Base-by-base conservation (phyloP, 2,797 vertebrate genomes). In the Pipistrellus nathusii region DNA sequence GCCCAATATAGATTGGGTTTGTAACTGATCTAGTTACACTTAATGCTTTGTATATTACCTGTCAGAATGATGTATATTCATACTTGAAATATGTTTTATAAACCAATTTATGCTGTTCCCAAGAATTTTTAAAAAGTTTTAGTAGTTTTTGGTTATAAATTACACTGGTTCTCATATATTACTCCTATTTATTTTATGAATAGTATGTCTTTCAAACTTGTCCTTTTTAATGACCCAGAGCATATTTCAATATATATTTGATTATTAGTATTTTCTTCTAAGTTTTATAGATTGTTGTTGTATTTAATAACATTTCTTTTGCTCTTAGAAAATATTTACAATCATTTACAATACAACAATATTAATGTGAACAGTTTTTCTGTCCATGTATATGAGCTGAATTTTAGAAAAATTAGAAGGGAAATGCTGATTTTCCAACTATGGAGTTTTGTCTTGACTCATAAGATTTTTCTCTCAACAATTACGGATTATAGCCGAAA, bases 61-160 rank as follows among this genome's bases (percentile, higher is more conserved):
- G 23, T 53, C 6, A 38, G 84, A 59, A 62, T 72, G 15, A 81
- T 44, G 25, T 62, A 73, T 69, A 89, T 76, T 72, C 46, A 55
- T 55, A 71, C 3, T 85, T 44, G n/a, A 88, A 76, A 85, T 82
- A 38, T 73, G 83, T 80, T 95, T 77, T 76, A 86, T 75, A 55
- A 77, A 77, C 23, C 12, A 86, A 9, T 46, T 27, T 71, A 48
- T 48, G 35, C 10, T 88, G 21, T 53, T 88, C 12, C 9, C 15
- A 62, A 86, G 30, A 69, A 73, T 25, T 89, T 95, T 94, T 35
- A 5, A 0, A 71, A 89, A 88, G 30, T 27, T 20, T 81, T 15
- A 51, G 32, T 66, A 59, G 9, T 30, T 80, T 94, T 90, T 86
- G 88, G 7, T 83, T 91, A 48, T 51, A 93, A 93, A 53, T 87